Conservation (phyloP, 2,888 invertebrate genomes). For the Cryptocephalus moraei region DNA sequence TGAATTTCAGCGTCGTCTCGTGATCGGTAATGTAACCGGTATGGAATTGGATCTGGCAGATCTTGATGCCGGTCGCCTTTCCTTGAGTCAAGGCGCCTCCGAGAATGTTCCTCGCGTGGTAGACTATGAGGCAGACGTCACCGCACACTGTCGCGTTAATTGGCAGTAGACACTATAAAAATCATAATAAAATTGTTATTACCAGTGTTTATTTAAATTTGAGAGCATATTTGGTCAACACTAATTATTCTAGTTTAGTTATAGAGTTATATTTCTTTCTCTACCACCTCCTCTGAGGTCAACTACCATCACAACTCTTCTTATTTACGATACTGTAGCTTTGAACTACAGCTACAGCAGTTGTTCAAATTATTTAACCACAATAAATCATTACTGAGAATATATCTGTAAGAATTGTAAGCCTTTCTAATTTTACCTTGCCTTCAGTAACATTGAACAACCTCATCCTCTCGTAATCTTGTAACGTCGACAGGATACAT, state of each 20-base stretch:
- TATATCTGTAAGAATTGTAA: neutral
- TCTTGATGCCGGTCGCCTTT: slow-evolving; percentile 71
- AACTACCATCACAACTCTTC: too few species aligned
- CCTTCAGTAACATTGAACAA: slow-evolving; percentile 60
- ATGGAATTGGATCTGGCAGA: slow-evolving; percentile 81
- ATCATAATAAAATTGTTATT: too few species aligned
- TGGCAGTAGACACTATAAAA: slow-evolving; percentile 44
- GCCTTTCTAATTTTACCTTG: slow-evolving; percentile 43
- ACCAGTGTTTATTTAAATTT: too few species aligned
- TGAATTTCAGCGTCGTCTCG: slow-evolving; percentile 65
- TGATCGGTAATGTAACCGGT: slow-evolving; percentile 73
- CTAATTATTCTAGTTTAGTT: too few species aligned
- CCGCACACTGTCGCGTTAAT: slow-evolving; percentile 72
- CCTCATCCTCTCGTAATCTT: slow-evolving; percentile 85
- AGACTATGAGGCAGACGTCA: slow-evolving; percentile 72
- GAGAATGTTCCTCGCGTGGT: slow-evolving; percentile 79
- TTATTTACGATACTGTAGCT: too few species aligned
- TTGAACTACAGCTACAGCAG: too few species aligned
- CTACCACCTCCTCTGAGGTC: too few species aligned
- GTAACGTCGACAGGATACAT: slow-evolving; percentile 67
- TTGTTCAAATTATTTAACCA: too few species aligned
- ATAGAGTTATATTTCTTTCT: too few species aligned
- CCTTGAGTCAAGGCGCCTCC: slow-evolving; percentile 56
- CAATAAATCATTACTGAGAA: neutral
- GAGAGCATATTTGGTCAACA: too few species aligned